Evolutionary conservation across 2,888 invertebrate genomes (phyloP), one percentile per base, ranked within the genome.

Genomic region (Salpingus planirostris): DNA sequence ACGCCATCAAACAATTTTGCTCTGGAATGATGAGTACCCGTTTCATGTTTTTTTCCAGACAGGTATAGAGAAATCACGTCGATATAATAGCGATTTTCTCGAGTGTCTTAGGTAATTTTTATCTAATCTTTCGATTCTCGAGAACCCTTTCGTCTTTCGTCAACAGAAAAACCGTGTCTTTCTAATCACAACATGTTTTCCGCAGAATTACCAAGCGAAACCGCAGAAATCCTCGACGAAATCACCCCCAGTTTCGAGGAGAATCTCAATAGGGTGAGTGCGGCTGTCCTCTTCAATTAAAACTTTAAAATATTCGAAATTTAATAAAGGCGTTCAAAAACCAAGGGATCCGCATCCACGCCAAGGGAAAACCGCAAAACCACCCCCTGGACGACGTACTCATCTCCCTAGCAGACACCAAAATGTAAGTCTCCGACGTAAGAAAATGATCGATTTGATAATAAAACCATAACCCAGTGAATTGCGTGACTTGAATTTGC

Each of bases 291-390:
- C 15, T 15, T 28, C 18, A 18, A 13, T 11, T 2, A 11, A 24
- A 30, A 12, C 11, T 23, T n/a, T n/a, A n/a, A n/a, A n/a, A n/a
- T n/a, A n/a, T n/a, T 13, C 1, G 4, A 8, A 12, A 27, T 47
- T n/a, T n/a, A n/a, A n/a, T n/a, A 61, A 54, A 75, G 75, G 73
- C 73, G 45, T 74, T 74, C 42, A 74, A 73, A 28, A 75, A 75
- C 53, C 73, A 71, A 43, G 71, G 66, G 10, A 55, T 73, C 22
- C 69, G 71, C 44, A 68, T 67, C 43, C 66, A 67, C 23, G 68
- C 15, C 2, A 31, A 45, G 15, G n/a, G n/a, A n/a, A 27, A 64
- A 44, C 68, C 66, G 60, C 67, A 67, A 24, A 24, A 27, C 31
- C 69, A 71, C 40, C 55, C 50, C 11, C 49, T 74, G 40, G 70